Evolutionary conservation across 2,888 invertebrate species (phyloP), one percentile per base, ranked within the genome.

Genomic region (Meiosimyza platycephala): DNA sequence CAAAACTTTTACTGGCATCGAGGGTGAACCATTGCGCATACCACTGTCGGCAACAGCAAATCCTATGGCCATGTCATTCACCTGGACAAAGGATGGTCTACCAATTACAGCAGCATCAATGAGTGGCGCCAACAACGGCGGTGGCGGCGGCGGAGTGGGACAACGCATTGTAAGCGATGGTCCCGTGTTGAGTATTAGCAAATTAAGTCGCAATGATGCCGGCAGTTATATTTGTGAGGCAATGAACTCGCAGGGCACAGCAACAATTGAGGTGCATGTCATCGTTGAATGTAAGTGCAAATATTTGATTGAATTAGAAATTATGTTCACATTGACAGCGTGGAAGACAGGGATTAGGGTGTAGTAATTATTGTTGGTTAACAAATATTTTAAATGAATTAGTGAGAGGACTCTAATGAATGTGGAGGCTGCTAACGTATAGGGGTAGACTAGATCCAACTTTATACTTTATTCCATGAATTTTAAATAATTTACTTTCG

Each of bases 51-150:
- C 85, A 55, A 82, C 78, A 48, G 85, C 83, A 47, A 85, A 85
- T 79, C 85, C 85, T 55, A 83, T 84, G 83, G 72, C 81, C n/a
- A 85, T 85, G 77, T 83, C 83, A 62, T 85, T 84, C 59, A 83
- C 85, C 70, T 85, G 85, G 85, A 86, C 85, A 50, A 85, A 84
- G 79, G 83, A 86, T 72, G 85, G 85, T 33, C 78, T 86, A 66
- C 85, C 86, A 67, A 86, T 85, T 69, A 84, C 81, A 78, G 81
- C 79, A 77, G 72, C 76, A 11, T 67, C 79, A 33, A 81, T 80
- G 47, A 65, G 51, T 50, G 40, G 40, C 28, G 28, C 28, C 28
- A 28, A 28, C 28, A 4, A 3, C 28, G 28, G 28, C 28, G 28
- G 28, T 28, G 28, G 28, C 28, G 28, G 28, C 40, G 40, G 6